Evolutionary conservation across 2,888 invertebrate species (phyloP), one percentile per base, ranked within the genome.

Genomic region (Microdon myrmicae): DNA sequence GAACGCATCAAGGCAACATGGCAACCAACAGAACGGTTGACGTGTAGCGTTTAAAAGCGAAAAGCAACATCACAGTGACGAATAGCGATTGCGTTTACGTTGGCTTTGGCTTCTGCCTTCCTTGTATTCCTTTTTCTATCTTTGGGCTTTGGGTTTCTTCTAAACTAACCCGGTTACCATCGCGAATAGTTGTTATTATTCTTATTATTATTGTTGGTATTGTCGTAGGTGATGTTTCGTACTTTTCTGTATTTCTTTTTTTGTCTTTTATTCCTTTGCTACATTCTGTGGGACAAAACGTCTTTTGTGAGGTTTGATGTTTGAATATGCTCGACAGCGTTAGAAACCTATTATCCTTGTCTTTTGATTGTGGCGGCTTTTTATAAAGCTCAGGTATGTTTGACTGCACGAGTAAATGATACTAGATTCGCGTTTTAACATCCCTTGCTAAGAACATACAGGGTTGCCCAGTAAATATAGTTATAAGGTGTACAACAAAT

Each of bases 161-260:
- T 23, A 51, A 64, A 64, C 56, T 64, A 64, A 64, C 61, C 61
- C 56, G 45, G 61, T 56, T 64, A 56, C 44, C 45, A 37, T 23
- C 25, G 56, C 41, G 47, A 51, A 45, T 37, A 45, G 49, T 41
- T 34, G 34, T 39, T 22, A 23, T 41, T 43, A 19, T n/a, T n/a
- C n/a, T n/a, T n/a, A n/a, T n/a, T n/a, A 6, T 34, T 32, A n/a
- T 2, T 13, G 14, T 19, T 41, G 32, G 9, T 14, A 19, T n/a
- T n/a, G n/a, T n/a, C n/a, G n/a, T n/a, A n/a, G n/a, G n/a, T n/a
- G n/a, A n/a, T n/a, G n/a, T n/a, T n/a, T n/a, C n/a, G n/a, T n/a
- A n/a, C n/a, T n/a, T n/a, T n/a, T n/a, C n/a, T n/a, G n/a, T n/a
- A n/a, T 31, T 31, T 13, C 38, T 37, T 38, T 7, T 32, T 37